Percentiles rank a stretch among this genome's conserved stretches.
Conservation (phyloP, 2,888 invertebrate genomes). For the Corythucha ciliata region DNA sequence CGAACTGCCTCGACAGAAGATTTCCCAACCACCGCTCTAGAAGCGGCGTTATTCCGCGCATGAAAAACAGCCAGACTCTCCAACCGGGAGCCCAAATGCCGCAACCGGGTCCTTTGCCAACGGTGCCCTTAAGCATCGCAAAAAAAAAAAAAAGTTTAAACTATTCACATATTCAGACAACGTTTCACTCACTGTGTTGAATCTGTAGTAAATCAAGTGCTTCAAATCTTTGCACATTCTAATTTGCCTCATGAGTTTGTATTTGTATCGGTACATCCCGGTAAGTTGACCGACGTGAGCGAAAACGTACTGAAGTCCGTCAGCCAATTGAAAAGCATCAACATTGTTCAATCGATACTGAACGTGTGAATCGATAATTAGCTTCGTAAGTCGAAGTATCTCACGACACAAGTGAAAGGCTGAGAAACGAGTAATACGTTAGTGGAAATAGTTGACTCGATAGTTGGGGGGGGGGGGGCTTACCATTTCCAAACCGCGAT, state of each 20-base stretch:
- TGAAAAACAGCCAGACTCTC: conserved; percentile 99
- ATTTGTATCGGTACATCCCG: conserved; percentile 99
- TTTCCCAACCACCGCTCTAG: conserved; percentile 99
- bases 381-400: conserved; percentile 93
- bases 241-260: conserved; percentile 97
- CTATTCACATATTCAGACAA: neutral
- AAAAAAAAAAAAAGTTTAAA: neutral
- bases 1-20: conserved; percentile 94
- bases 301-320: conserved; percentile 98
- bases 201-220: conserved; percentile 97
- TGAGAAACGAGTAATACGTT: conserved; percentile 40
- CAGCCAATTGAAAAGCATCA: conserved; percentile 96
- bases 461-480: conserved; percentile 27
- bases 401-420: conserved; percentile 99
- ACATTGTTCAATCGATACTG: conserved; percentile 99
- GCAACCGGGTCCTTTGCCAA: conserved; percentile 97
- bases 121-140: conserved; percentile 62
- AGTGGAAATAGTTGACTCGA: neutral
- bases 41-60: conserved; percentile 96
- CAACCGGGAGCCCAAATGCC: conserved; percentile 99
- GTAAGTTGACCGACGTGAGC: conserved; percentile 99
- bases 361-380: conserved; percentile 98
- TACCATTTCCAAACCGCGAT: conserved; percentile 89
- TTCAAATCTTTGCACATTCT: conserved; percentile 99
- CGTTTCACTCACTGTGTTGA: conserved; percentile 73